Base-by-base conservation (phyloP, 2,888 invertebrate genomes). In the Seira musarum region DNA sequence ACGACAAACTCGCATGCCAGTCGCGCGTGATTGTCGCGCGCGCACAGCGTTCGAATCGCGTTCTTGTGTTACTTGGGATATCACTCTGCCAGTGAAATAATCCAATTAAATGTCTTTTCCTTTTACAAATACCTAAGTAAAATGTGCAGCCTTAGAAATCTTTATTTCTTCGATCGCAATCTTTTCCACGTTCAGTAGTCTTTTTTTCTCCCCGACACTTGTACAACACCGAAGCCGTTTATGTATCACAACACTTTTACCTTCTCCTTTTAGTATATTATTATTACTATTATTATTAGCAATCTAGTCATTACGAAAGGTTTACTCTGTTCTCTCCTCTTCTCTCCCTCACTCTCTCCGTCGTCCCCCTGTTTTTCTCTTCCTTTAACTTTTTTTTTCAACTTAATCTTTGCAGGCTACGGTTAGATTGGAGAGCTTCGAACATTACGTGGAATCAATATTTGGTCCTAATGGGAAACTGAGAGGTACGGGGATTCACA, bases 341-440 rank as follows among this genome's bases (percentile, higher is more conserved):
- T 53, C 25, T 63, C n/a, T n/a, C n/a, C n/a, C n/a, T n/a, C n/a
- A n/a, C n/a, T n/a, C n/a, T n/a, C n/a, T n/a, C n/a, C n/a, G n/a
- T n/a, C n/a, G n/a, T n/a, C n/a, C n/a, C n/a, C n/a, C 15, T 25
- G 24, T 24, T 61, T 66, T 46, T 40, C 49, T 68, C 19, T 63
- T 61, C 22, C 61, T 22, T 15, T 25, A 19, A n/a, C n/a, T 17
- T 30, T 68, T 22, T 24, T 2, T 40, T 6, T 19, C 17, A n/a
- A 40, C 40, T 13, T 40, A 40, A 5, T 40, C 40, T 40, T 61
- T n/a, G 19, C 89, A 94, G 92, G 90, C 97, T 66, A 93, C 94
- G 87, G 93, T 94, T 2, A 92, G 97, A 79, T 91, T 93, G 10
- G 96, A 97, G 90, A 98, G 97, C 1, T 93, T 98, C 86, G 98